Base-by-base conservation (phyloP, 2,888 invertebrate genomes). In the Venusia cambrica region DNA sequence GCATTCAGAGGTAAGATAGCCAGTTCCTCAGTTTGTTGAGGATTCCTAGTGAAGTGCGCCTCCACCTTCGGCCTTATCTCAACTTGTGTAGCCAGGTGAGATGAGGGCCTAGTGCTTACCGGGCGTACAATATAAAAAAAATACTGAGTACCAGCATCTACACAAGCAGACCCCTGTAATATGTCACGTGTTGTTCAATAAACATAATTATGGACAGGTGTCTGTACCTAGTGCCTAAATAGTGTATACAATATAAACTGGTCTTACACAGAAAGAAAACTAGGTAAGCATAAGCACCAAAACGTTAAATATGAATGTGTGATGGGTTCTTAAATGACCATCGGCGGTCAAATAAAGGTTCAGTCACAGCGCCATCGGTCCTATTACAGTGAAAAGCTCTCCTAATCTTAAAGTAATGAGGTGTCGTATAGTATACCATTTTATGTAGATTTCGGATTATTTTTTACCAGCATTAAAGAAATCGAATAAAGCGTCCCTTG, bases 401-500 rank as follows among this genome's bases (percentile, higher is more conserved):
- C 27, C 25, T 45, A 45, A 41, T 40, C 37, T 21, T 20, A 12
- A 40, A 37, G 40, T 48, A 45, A 50, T 50, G 40, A 43, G 41
- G 38, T 50, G 50, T 43, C 47, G 34, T 37, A 40, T 30, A 38
- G 36, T 34, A 37, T 24, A 12, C 30, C 26, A 30, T 44, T 39
- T 44, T 38, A 44, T 39, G 37, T 33, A 32, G 16, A 45, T 40
- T 43, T 8, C 5, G 20, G 14, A 35, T 39, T 30, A 22, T 41
- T 19, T 50, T 37, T 33, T 16, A 36, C 12, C 9, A 40, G 21
- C 38, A 34, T 42, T 44, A 43, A 37, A 51, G 47, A 48, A 50
- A 41, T 51, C 31, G 49, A 59, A 56, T 56, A 55, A 52, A 45
- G 35, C 48, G 53, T 43, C 45, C 48, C 53, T 60, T 62, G 57